Evolutionary conservation across 2,797 vertebrate genomes (phyloP), one percentile per base, ranked within the genome.

Genomic region (Micrastur ruficollis): DNA sequence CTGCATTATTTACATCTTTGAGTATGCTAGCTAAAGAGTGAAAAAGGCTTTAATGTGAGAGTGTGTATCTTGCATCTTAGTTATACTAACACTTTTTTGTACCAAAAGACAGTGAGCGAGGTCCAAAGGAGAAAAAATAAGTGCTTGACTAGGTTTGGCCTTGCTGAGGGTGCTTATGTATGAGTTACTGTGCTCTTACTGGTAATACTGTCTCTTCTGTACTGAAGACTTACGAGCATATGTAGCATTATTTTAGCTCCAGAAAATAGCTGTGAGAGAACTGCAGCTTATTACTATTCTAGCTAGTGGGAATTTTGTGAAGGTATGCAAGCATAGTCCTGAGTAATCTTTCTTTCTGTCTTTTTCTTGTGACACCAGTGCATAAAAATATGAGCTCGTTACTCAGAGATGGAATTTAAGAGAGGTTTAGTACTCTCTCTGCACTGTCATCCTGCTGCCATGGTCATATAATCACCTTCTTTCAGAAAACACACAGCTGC

Each of bases 401-500:
- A 46, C 59, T 81, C 61, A 71, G 75, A 74, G n/a, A 0, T 81
- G 36, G 68, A 94, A 90, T 88, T 93, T 71, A 49, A 95, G 70
- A 70, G 66, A 93, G 12, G 9, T 86, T 94, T 89, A 47, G 58
- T 93, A n/a, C 42, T 81, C 59, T 80, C 58, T 68, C 66, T 95
- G 62, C 50, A 59, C 62, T 73, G 62, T 90, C 58, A 47, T 86
- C 81, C 42, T 90, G 27, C 65, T 88, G 61, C 92, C 2, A 1
- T 58, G 59, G 80, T 81, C 19, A 7, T 86, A 70, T 66, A 86
- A 90, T 81, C 71, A 72, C 58, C 52, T 95, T 72, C 62, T 92
- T 89, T 79, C 70, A 86, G 86, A 91, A 94, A 91, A 85, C 20
- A 91, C 95, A 83, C 52, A 95, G 82, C 75, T 94, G 89, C 79